Evolutionary conservation across 2,888 invertebrate species (phyloP), one percentile per base, ranked within the genome.

Genomic region (Nasonia oneida): DNA sequence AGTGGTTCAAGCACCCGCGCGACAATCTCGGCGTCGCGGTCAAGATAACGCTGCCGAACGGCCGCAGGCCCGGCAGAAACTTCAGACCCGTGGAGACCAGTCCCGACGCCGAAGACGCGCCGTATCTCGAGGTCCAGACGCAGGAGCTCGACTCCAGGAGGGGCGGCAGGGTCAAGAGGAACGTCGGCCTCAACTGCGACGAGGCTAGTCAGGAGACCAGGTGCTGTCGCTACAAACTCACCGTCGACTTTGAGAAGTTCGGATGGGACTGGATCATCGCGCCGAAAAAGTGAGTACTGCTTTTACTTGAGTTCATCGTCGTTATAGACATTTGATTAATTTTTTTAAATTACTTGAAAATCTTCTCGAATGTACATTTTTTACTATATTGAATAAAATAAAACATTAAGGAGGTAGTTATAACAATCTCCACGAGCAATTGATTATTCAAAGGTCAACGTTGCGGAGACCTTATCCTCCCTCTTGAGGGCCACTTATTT

Each of bases 191-290:
- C 91, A 97, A 97, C 92, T 98, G 98, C 94, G 96, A 97, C 84
- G 98, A 97, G 90, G 95, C 95, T 89, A 96, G 96, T 14, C 95
- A 96, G 89, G 98, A 98, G 91, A 95, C 96, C 47, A 95, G 98
- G 74, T 99, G 99, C 94, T 99, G 99, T 92, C 96, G 99, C 5
- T 98, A 98, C 94, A 98, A 98, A 0, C 95, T 99, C 71, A 96
- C 96, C 18, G 98, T 99, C 23, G 98, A 99, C 94, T 99, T 99
- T 93, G 97, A 97, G 89, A 96, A 97, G 91, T 98, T 99, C 92
- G 98, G 98, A 42, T 99, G 99, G 98, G 98, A 99, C 92, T 99
- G 98, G 96, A 97, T 99, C 90, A 98, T 99, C 86, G 98, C 98
- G 0, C 99, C 99, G 0, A 98, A 98, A 91, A 95, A 96, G 90